A percentile compares a stretch with the other conserved stretches of the same genome.
Conservation (phyloP, 2,888 invertebrate genomes). For the Onchidella celtica region DNA sequence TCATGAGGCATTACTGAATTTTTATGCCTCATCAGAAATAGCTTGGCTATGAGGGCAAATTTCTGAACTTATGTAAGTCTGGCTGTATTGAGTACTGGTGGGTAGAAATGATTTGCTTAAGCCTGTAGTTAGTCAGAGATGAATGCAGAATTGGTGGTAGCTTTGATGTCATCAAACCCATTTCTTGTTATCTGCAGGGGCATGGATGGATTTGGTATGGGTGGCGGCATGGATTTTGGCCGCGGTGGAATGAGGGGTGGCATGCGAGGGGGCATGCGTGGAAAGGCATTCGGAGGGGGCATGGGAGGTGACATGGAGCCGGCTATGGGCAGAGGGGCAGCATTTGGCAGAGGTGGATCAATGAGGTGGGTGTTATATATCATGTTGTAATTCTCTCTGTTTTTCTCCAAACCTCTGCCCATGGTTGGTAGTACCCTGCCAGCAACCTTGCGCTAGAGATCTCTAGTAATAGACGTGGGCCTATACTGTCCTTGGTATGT, state of each 20-base stretch:
- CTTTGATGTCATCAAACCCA: background rate
- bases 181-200: slow-evolving; percentile 48
- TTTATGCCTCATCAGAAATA: too few species aligned
- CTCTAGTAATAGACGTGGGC: too few species aligned
- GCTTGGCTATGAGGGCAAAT: too few species aligned
- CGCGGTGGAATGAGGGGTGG: slow-evolving; percentile 55
- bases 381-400: background rate
- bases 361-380: slow-evolving; percentile 39
- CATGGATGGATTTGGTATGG: slow-evolving; percentile 57
- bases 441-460: too few species aligned
- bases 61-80: too few species aligned
- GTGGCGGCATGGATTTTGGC: slow-evolving; percentile 54
- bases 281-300: slow-evolving; percentile 54
- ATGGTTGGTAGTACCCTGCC: too few species aligned
- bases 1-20: too few species aligned
- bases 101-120: too few species aligned
- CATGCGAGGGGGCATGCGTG: slow-evolving; percentile 72
- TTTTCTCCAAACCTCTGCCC: background rate
- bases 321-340: slow-evolving; percentile 45
- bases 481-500: too few species aligned
- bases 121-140: too few species aligned
- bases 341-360: slow-evolving; percentile 51
- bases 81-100: too few species aligned
- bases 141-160: too few species aligned
- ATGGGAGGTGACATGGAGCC: slow-evolving; percentile 53